phyloP scores from a whole-genome alignment of 2,113 vertebrate genomes.

The Cebidichthys violaceus region DNA sequence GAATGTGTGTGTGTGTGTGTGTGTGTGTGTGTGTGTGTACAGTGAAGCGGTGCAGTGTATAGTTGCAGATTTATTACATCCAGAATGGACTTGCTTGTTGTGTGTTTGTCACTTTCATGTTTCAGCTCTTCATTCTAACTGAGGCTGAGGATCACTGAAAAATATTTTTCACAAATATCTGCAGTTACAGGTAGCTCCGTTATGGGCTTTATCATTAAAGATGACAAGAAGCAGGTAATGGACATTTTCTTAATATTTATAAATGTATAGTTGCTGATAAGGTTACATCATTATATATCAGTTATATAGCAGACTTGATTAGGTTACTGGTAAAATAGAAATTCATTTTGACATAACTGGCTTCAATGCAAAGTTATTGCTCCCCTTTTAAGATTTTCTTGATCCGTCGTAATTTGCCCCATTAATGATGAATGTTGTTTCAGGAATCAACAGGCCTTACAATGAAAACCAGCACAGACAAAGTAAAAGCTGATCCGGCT shows the following conservation, averaged over 20 bases:
- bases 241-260: background rate
- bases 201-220: background rate
- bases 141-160: background rate
- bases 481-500: background rate
- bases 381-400: background rate
- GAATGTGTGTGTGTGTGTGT: conserved; percentile 34
- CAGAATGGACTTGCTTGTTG: conserved; percentile 20
- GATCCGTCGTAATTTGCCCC: background rate
- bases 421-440: background rate
- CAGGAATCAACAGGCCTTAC: background rate
- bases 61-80: conserved; percentile 43
- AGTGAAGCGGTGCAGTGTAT: conserved; percentile 19
- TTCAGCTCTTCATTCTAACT: background rate
- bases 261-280: background rate
- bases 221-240: background rate
- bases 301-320: background rate
- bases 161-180: background rate
- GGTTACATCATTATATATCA: background rate
- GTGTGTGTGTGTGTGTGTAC: conserved; percentile 20
- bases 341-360: background rate
- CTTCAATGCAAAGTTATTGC: background rate
- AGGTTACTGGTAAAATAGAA: no score
- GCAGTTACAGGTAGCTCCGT: background rate
- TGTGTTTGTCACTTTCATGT: background rate
- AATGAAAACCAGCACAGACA: background rate